Conservation (phyloP, 2,888 invertebrate genomes). For the Coremacera marginata region DNA sequence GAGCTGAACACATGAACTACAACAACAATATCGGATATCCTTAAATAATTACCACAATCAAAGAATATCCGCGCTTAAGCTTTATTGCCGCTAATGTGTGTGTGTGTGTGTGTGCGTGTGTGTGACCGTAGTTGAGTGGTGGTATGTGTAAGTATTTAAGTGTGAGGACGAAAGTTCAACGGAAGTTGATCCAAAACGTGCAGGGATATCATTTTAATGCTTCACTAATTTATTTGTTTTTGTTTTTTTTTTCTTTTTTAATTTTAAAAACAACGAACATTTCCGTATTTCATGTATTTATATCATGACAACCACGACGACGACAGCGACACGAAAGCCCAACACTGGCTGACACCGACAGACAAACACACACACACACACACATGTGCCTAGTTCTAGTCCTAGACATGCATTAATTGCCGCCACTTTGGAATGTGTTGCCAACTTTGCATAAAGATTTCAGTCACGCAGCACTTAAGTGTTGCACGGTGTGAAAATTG, state of each 20-base stretch:
- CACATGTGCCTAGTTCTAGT: background rate
- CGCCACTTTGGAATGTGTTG: constrained; percentile 14
- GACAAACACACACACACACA: background rate
- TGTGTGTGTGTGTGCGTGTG: too few relatives aligned
- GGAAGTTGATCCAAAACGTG: too few relatives aligned
- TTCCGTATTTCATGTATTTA: constrained; percentile 22
- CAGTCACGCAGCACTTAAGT: constrained; percentile 35
- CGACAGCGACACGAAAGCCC: background rate
- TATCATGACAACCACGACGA: background rate
- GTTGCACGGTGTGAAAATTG: constrained; percentile 35
- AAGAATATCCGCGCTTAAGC: constrained; percentile 5
- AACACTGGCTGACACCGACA: background rate
- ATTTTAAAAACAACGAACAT: background rate
- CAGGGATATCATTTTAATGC: too few relatives aligned
- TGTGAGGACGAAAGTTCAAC: background rate
- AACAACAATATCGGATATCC: constrained; percentile 10
- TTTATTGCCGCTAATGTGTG: background rate
- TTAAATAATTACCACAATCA: constrained; percentile 26
- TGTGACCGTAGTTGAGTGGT: background rate
- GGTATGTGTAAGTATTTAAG: background rate
- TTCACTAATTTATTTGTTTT: too few relatives aligned
- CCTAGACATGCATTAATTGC: constrained; percentile 28
- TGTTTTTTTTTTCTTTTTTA: background rate
- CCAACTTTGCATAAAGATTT: constrained; percentile 31
- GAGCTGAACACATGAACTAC: background rate